Base-by-base conservation (phyloP, 2,797 vertebrate genomes). In the Argentina silus region DNA sequence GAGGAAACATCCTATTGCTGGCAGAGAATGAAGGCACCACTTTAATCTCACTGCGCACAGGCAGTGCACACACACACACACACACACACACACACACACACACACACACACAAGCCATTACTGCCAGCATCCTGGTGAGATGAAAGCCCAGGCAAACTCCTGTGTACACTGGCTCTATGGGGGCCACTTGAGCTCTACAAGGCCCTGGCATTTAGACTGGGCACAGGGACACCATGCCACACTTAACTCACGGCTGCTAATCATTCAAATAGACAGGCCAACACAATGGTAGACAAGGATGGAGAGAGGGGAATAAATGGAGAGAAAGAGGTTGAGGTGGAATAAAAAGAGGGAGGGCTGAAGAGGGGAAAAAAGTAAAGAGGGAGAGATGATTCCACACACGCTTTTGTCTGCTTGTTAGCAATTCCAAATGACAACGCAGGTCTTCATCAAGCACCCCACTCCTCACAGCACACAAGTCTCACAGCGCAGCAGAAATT, bases 391-490 rank as follows among this genome's bases (percentile, higher is more conserved):
- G 17, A 15, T n/a, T 56, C 17, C 61, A 21, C 9, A 17, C 68
- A 73, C 71, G 70, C n/a, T 70, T 67, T 17, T 56, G 17, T 19
- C 56, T 57, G 56, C 21, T 17, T 7, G 53, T 17, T 8, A 66
- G 74, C 74, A 62, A 19, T 59, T 47, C 9, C 19, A 3, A 36
- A 56, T 65, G 66, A 71, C 55, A 76, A 70, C n/a, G n/a, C n/a
- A 42, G 59, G 15, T 12, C 21, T 51, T 80, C 83, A 86, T 85
- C 81, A 67, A 0, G 0, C 48, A 7, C 62, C 71, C 61, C 84
- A 84, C 76, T 62, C 75, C 74, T 78, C 60, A 60, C n/a, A n/a
- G n/a, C n/a, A n/a, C n/a, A n/a, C n/a, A n/a, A n/a, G n/a, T n/a
- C n/a, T n/a, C n/a, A n/a, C 69, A n/a, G 19, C 14, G 7, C 74